Evolutionary conservation across 2,888 invertebrate species (phyloP), one percentile per base, ranked within the genome.

Genomic region (Hipparchia sbordonii): DNA sequence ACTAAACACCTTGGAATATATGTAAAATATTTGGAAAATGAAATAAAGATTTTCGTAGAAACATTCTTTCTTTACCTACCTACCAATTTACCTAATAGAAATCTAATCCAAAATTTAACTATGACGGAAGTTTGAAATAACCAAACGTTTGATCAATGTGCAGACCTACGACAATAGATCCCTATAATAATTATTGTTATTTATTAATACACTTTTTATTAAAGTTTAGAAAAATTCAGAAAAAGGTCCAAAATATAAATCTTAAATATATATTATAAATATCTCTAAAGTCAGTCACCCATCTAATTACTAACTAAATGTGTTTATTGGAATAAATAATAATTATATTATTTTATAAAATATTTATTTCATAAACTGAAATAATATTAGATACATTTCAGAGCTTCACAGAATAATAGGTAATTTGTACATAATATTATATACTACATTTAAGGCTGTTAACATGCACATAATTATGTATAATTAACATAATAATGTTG

Each of bases 11-110:
- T 85, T 84, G 69, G 83, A 80, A 84, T 88, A 85, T 87, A 86
- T 92, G 89, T 91, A 90, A 87, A 88, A 84, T 88, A 87, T 85
- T 85, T 90, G 91, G 91, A 90, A 88, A 91, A 91, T 91, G 33
- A 33, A 65, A 65, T 65, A 93, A 93, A 91, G 81, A 89, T 85
- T 91, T 92, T 92, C 88, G 87, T 92, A 92, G 91, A 88, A 87
- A 86, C 80, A 81, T 65, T 79, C 76, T 86, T 84, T 86, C 82
- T 87, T 88, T 86, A 39, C 79, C 79, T 79, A 74, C 71, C 59
- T 33, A 56, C 56, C 12, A 52, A 52, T 12, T 39, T 39, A 39
- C 39, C 39, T 5, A 39, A 39, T 39, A 39, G 39, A 39, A 39
- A 39, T 39, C 39, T 39, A 39, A 39, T 39, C 39, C 5, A 4